Evolutionary conservation across 2,888 invertebrate species (phyloP).

Genomic region (Allophyes oxyacanthae): DNA sequence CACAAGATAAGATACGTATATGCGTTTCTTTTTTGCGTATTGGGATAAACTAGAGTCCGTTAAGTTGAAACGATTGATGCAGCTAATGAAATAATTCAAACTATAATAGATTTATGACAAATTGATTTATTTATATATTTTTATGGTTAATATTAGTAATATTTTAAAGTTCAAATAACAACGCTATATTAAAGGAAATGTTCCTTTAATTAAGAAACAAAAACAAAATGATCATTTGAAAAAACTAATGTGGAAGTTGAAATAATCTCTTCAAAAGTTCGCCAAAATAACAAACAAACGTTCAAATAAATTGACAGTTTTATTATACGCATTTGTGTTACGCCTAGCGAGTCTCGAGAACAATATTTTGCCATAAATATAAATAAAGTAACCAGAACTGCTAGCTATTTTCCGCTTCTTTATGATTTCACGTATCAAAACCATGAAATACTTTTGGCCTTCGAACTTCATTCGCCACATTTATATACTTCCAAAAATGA

Average conservation of each 20-base stretch:
- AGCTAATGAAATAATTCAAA: background rate
- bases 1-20: constrained; percentile 34
- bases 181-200: no score
- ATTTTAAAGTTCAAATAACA: no score
- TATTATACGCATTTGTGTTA: constrained; percentile 3
- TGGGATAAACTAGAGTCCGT: background rate
- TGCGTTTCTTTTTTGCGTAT: constrained; percentile 8
- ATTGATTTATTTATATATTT: no score
- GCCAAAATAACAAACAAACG: background rate
- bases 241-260: no score
- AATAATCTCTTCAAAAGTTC: no score
- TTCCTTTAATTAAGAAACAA: no score
- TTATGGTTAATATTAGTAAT: no score
- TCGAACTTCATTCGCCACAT: background rate
- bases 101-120: no score
- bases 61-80: background rate
- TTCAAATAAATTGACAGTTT: background rate
- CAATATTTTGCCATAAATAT: constrained; percentile 33
- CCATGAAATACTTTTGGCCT: constrained; percentile 39
- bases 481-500: constrained; percentile 34
- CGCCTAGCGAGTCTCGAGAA: constrained; percentile 4
- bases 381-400: constrained; percentile 35
- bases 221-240: no score
- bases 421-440: constrained; percentile 38
- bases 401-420: constrained; percentile 34